Evolutionary conservation across 2,888 invertebrate genomes (phyloP).

Genomic region (Zaprionus lineosus): DNA sequence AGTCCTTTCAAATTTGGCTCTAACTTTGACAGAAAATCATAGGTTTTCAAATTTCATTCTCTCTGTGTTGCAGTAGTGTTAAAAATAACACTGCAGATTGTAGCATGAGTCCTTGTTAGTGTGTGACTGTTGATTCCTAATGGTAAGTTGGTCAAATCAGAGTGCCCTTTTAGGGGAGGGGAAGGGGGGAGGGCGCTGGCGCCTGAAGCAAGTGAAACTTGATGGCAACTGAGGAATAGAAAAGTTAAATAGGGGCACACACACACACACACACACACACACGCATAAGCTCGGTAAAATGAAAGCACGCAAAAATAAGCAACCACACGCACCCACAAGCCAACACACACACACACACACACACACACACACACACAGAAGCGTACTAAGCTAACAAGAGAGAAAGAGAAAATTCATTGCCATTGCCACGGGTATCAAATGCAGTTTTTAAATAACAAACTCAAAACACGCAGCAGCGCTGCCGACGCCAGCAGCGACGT

Average conservation of each 20-base stretch:
- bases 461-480: conserved; percentile 28
- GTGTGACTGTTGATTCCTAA: conserved; percentile 12
- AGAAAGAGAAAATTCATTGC: conserved; percentile 40
- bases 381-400: no score
- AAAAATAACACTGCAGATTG: no score
- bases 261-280: background rate
- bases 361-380: background rate
- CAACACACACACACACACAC: background rate
- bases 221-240: no score
- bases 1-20: no score
- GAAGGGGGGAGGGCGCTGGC: no score
- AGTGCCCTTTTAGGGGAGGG: conserved; percentile 10
- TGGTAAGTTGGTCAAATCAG: conserved; percentile 35
- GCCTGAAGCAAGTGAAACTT: no score
- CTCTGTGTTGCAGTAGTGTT: no score
- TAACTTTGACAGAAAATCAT: no score
- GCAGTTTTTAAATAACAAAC: conserved; percentile 59
- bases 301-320: no score
- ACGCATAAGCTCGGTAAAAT: background rate
- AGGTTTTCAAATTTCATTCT: no score
- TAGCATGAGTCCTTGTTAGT: no score
- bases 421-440: conserved; percentile 53
- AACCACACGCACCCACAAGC: background rate
- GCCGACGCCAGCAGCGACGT: conserved; percentile 18
- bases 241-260: no score